Base-by-base conservation (phyloP, 2,113 vertebrate genomes). In the Halcyon malimbica region DNA sequence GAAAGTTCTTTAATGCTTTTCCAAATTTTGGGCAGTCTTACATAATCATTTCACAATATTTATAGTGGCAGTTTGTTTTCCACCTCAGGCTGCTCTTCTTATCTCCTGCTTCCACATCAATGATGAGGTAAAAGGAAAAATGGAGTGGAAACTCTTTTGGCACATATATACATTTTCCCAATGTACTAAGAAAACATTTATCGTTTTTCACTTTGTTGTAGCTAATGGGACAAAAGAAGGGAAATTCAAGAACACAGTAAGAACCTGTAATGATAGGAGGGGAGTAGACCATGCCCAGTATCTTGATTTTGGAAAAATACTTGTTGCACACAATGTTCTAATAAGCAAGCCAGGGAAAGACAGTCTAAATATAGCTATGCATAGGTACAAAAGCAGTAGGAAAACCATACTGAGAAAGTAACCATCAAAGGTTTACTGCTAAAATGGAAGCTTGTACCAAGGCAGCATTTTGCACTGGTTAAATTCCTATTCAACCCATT, bases 1-100 rank as follows among this genome's bases (percentile, higher is more conserved):
- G 59, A 33, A 95, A 79, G 65, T 63, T 91, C 95, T 96, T 94
- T 97, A 93, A 96, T 87, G 87, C 67, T 82, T 67, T 93, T 96
- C 96, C 96, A 96, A 94, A 94, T 87, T 94, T 79, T 93, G 70
- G 87, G 44, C 41, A 59, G 67, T 67, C 95, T 95, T 96, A 74
- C 89, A 90, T 62, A 96, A 96, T n/a, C 10, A 54, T 97, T 96
- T 96, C 96, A 92, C 95, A 97, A 96, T 96, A 95, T 96, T 97
- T 96, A 94, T 94, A 93, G 87, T 91, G 89, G 89, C 76, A 93
- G 86, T 48, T 93, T 80, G 65, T 90, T 77, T 87, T 94, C 64
- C 81, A 89, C 15, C 77, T 93, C 53, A 44, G 89, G 83, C 70
- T 89, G 73, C 67, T 90, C 60, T 37, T 79, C 83, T 92, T 94